Percentiles rank a stretch among this genome's conserved stretches.
Evolutionary conservation across 2,113 vertebrate species (phyloP).

Genomic region (Campylorhamphus procurvoides): DNA sequence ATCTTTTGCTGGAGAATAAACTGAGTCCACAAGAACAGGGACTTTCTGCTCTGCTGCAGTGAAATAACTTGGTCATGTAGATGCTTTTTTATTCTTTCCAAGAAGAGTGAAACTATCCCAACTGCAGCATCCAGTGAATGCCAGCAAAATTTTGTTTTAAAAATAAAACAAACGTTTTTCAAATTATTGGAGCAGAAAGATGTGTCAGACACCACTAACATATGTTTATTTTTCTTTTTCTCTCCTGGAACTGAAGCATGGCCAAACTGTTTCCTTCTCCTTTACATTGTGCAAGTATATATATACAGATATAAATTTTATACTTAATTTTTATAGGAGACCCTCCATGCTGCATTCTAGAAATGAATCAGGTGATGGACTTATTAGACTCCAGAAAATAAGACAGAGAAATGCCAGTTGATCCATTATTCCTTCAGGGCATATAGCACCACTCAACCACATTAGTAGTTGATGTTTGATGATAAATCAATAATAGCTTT

Average conservation of each 20-base stretch:
- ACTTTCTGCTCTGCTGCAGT: neutral
- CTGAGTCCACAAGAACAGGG: neutral
- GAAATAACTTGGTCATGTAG: neutral
- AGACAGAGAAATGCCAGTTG: conserved; percentile 42
- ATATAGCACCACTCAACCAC: conserved; percentile 63
- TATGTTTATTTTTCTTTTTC: conserved; percentile 78
- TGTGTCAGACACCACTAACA: conserved; percentile 78
- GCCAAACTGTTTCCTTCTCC: conserved; percentile 52
- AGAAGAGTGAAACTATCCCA: neutral
- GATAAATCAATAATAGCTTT: conserved; percentile 75
- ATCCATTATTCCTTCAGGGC: conserved; percentile 69
- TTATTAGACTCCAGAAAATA: conserved; percentile 51
- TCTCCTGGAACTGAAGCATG: conserved; percentile 70
- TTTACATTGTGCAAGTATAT: conserved; percentile 36
- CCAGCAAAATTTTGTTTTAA: conserved; percentile 69
- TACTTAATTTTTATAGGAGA: conserved; percentile 55
- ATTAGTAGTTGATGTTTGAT: conserved; percentile 69
- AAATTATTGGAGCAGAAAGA: conserved; percentile 76
- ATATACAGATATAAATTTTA: conserved; percentile 19
- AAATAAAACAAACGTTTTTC: conserved; percentile 73
- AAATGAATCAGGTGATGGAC: conserved; percentile 46
- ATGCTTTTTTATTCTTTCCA: neutral
- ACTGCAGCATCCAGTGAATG: conserved; percentile 56
- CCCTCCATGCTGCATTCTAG: conserved; percentile 50
- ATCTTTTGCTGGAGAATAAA: neutral